These are phyloP conservation scores for Netelia fuscicornis DNA, from an alignment of 2,888 invertebrate species.

Conservation along the genomic window DNA sequence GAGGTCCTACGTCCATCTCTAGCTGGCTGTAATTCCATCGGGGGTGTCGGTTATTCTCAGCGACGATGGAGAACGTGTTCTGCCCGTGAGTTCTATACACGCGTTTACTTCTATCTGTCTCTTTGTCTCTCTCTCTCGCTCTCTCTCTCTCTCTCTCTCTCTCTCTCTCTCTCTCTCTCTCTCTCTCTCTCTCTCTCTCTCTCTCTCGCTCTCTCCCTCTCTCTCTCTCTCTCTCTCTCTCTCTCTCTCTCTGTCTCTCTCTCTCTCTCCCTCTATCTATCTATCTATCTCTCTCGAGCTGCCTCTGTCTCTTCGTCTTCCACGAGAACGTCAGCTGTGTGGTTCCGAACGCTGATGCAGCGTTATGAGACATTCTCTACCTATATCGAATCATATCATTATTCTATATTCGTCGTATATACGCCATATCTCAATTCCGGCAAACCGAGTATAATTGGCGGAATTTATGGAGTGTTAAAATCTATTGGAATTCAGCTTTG, in stretches of 20 bases:
- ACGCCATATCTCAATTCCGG: too few relatives aligned
- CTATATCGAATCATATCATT: too few relatives aligned
- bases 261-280: too few relatives aligned
- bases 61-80: conserved; percentile 33
- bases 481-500: too few relatives aligned
- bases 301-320: background rate
- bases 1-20: conserved; percentile 68
- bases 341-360: background rate
- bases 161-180: too few relatives aligned
- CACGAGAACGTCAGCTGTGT: conserved; percentile 7
- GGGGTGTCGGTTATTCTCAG: conserved; percentile 58
- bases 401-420: too few relatives aligned
- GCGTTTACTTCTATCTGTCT: background rate
- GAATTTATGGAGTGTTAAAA: too few relatives aligned
- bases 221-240: too few relatives aligned
- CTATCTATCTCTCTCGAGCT: too few relatives aligned
- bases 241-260: too few relatives aligned
- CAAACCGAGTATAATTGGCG: too few relatives aligned
- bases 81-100: conserved; percentile 27
- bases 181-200: too few relatives aligned
- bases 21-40: conserved; percentile 63
- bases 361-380: background rate
- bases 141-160: background rate
- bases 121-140: background rate
- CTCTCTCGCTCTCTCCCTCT: background rate